A percentile compares a stretch with the other conserved stretches of the same genome.
phyloP scores from a whole-genome alignment of 2,888 invertebrate genomes.

The Cordilura impudica region DNA sequence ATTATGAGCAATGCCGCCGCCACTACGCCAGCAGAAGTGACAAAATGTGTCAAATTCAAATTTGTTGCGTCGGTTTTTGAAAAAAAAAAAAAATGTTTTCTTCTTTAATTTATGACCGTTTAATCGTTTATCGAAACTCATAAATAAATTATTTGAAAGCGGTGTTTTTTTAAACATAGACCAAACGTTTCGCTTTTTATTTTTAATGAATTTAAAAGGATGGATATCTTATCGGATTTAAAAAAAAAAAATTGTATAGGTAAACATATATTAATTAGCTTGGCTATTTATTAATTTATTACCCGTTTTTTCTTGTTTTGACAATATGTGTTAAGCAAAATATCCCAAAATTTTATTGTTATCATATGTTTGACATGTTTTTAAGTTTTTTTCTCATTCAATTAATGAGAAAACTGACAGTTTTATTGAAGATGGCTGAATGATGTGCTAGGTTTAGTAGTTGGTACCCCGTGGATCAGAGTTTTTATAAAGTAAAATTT shows the following conservation, averaged over 20 bases:
- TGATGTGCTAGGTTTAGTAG: no score
- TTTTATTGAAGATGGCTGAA: no score
- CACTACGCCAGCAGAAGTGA: slow-evolving; percentile 1
- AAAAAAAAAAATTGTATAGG: no score
- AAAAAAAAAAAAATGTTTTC: slow-evolving; percentile 6
- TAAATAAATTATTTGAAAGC: slow-evolving; percentile 53
- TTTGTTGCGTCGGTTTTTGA: slow-evolving; percentile 40
- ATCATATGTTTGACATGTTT: neutral
- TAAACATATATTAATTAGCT: slow-evolving; percentile 26
- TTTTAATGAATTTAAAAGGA: neutral
- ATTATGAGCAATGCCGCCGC: neutral
- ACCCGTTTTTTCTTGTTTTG: no score
- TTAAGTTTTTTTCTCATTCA: neutral
- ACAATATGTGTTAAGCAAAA: neutral
- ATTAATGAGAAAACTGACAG: no score
- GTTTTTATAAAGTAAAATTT: no score
- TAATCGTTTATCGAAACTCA: slow-evolving; percentile 56
- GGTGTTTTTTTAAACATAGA: slow-evolving; percentile 17
- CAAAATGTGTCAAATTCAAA: slow-evolving; percentile 50
- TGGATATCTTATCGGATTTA: slow-evolving; percentile 7
- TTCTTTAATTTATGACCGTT: slow-evolving; percentile 55
- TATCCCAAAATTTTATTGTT: neutral
- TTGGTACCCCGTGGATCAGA: no score
- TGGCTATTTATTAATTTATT: no score
- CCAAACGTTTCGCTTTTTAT: neutral